These are phyloP conservation scores for Periphyllus acericola DNA, from an alignment of 2,888 invertebrate species.

Conservation along the genomic window DNA sequence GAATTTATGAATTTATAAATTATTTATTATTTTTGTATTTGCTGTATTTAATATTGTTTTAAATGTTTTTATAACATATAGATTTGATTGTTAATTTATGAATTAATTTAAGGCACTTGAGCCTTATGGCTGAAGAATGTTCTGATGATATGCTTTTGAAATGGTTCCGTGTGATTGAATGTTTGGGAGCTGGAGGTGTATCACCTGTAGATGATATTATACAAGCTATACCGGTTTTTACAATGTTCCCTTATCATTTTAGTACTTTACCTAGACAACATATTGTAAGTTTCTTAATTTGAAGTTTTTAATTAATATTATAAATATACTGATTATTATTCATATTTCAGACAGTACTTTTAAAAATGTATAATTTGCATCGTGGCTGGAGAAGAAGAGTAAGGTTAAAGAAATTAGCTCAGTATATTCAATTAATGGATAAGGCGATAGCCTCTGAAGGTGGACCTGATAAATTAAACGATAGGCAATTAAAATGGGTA, in stretches of 20 bases:
- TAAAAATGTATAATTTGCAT: constrained; percentile 56
- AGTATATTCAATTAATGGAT: constrained; percentile 55
- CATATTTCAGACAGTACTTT: constrained; percentile 44
- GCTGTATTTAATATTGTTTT: background rate
- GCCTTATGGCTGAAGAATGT: constrained; percentile 61
- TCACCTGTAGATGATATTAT: constrained; percentile 48
- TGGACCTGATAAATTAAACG: constrained; percentile 48
- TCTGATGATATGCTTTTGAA: constrained; percentile 59
- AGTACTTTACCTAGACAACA: constrained; percentile 56
- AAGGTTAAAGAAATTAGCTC: constrained; percentile 57
- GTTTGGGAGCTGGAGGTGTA: constrained; percentile 49
- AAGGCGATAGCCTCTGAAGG: constrained; percentile 49
- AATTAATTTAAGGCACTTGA: constrained; percentile 49
- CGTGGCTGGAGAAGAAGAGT: constrained; percentile 59
- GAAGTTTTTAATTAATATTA: background rate
- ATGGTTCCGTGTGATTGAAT: constrained; percentile 61
- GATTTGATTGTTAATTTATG: constrained; percentile 16
- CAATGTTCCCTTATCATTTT: constrained; percentile 57
- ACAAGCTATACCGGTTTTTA: constrained; percentile 55
- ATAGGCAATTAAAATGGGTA: constrained; percentile 55
- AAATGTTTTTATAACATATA: background rate
- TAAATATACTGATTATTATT: constrained; percentile 4
- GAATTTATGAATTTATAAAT: background rate
- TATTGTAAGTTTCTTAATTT: constrained; percentile 33
- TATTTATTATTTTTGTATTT: background rate